Evolutionary conservation across 2,113 vertebrate species (phyloP).

Genomic region (Oncorhynchus tshawytscha): DNA sequence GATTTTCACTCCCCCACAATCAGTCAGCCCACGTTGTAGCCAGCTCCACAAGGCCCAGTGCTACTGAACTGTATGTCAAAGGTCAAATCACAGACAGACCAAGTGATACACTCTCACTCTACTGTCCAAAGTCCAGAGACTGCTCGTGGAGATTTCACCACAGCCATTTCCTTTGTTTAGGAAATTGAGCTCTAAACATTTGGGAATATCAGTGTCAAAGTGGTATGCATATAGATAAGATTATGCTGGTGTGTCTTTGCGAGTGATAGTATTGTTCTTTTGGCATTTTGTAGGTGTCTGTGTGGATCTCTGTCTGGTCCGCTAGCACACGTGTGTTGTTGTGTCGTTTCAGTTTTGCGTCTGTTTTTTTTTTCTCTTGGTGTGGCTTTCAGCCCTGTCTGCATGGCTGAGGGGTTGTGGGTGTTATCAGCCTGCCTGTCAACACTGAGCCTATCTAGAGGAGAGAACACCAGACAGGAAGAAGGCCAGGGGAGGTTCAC

Average conservation of each 20-base stretch:
- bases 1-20: neutral
- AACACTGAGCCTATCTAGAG: neutral
- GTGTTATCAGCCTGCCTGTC: slow-evolving; percentile 22
- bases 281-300: neutral
- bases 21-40: neutral
- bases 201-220: neutral
- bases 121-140: neutral
- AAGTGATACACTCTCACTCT: neutral
- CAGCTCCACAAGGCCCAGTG: too few species aligned
- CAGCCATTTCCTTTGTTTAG: neutral
- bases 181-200: neutral
- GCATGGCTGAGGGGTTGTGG: neutral
- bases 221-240: neutral
- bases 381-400: neutral
- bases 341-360: neutral
- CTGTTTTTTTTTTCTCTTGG: neutral
- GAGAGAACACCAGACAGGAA: slow-evolving; percentile 26
- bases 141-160: neutral
- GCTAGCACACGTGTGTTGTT: neutral
- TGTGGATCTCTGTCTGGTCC: neutral
- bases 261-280: neutral
- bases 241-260: neutral
- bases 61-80: neutral
- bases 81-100: slow-evolving; percentile 15
- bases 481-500: neutral